phyloP scores from a whole-genome alignment of 2,113 vertebrate genomes.

The Microtus oregoni region DNA sequence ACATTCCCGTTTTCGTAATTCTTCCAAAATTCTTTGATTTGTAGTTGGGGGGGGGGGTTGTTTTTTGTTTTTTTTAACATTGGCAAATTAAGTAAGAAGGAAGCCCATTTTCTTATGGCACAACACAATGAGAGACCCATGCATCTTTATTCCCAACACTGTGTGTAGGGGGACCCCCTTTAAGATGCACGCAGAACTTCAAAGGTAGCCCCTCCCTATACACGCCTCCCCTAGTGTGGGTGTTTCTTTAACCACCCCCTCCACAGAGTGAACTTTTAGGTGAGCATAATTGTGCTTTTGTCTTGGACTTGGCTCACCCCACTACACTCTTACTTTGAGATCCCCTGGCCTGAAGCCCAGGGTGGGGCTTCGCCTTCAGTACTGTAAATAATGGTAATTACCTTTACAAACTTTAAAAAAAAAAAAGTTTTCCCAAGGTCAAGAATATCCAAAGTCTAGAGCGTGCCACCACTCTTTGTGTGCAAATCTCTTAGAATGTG shows the following conservation, averaged over 20 bases:
- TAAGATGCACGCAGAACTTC: constrained; percentile 75
- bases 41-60: constrained; percentile 48
- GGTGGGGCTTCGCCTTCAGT: constrained; percentile 80
- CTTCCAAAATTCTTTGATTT: constrained; percentile 70
- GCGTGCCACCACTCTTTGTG: constrained; percentile 30
- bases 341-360: constrained; percentile 76
- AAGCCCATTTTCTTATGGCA: constrained; percentile 71
- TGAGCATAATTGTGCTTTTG: constrained; percentile 81
- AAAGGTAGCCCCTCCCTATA: constrained; percentile 70
- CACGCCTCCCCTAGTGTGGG: constrained; percentile 34
- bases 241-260: constrained; percentile 53
- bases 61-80: neutral
- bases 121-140: constrained; percentile 37
- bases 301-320: constrained; percentile 79
- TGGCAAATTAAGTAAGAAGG: constrained; percentile 67
- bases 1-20: constrained; percentile 70
- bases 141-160: constrained; percentile 52
- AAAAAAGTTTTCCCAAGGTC: constrained; percentile 56
- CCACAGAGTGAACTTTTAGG: constrained; percentile 58
- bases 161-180: neutral
- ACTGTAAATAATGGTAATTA: constrained; percentile 85
- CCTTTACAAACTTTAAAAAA: constrained; percentile 75
- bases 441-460: constrained; percentile 76
- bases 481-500: constrained; percentile 5
- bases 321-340: constrained; percentile 59